These are phyloP conservation scores for Pseudachorutes palmiensis DNA, from an alignment of 1,140 invertebrate genomes.

Conservation along the genomic window DNA sequence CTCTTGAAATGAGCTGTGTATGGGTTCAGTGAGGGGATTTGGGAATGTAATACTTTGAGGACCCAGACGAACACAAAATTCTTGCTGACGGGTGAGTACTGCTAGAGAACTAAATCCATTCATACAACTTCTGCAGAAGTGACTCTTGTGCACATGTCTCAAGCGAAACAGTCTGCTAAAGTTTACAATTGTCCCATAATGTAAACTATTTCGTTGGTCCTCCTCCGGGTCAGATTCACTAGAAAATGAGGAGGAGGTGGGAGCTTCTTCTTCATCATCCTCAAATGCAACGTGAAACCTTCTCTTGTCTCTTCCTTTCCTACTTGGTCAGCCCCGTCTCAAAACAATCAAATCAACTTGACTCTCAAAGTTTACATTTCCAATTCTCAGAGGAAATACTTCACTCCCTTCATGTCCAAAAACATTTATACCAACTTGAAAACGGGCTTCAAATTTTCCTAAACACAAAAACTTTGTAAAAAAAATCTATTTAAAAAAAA, in stretches of 20 bases:
- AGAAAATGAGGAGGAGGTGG: background rate
- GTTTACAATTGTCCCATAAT: background rate
- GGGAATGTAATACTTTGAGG: background rate
- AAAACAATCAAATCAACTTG: slow-evolving; percentile 6
- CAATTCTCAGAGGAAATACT: background rate
- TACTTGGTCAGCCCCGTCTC: background rate
- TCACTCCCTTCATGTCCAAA: background rate
- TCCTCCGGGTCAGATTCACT: background rate
- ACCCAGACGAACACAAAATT: background rate
- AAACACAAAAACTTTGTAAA: background rate
- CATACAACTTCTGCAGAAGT: background rate
- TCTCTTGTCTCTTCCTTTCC: background rate
- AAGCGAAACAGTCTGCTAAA: background rate
- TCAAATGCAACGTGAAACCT: background rate
- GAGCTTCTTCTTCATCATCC: background rate
- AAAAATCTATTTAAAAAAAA: background rate
- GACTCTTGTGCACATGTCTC: background rate
- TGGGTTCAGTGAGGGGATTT: background rate
- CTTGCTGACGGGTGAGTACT: background rate
- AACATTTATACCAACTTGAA: background rate
- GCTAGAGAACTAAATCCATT: background rate
- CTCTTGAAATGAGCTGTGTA: background rate
- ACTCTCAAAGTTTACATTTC: background rate
- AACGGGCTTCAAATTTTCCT: background rate
- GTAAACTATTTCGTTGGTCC: background rate